Percentiles rank a stretch among this genome's conserved stretches.
Conservation (phyloP, 1,140 invertebrate species). For the Coenobita brevimanus region DNA sequence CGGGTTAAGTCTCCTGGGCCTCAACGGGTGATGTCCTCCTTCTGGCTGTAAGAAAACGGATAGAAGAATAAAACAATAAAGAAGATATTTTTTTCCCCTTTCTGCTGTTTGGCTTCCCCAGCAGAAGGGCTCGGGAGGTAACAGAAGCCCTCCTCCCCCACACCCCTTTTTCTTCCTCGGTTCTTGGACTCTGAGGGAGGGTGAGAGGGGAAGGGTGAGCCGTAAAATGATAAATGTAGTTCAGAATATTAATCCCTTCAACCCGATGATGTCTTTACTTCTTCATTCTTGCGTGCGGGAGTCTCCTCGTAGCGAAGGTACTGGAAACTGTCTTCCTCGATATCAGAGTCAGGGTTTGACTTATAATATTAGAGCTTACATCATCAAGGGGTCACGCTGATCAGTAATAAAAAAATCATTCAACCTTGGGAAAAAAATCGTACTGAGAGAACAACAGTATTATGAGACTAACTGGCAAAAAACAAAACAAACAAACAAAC, state of each 20-base stretch:
- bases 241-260: background rate
- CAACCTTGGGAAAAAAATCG: too few relatives aligned
- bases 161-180: background rate
- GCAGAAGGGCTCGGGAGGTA: slow-evolving; percentile 8
- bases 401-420: too few relatives aligned
- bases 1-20: background rate
- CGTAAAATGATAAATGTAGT: background rate
- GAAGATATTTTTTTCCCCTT: slow-evolving; percentile 40
- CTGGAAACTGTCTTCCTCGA: too few relatives aligned
- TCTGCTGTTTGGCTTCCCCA: slow-evolving; percentile 21
- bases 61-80: slow-evolving; percentile 52
- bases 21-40: background rate
- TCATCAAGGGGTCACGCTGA: too few relatives aligned
- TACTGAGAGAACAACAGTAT: too few relatives aligned
- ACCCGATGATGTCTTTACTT: too few relatives aligned
- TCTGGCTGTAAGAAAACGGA: slow-evolving; percentile 53
- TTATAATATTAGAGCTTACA: too few relatives aligned
- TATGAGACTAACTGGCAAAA: too few relatives aligned
- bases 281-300: too few relatives aligned
- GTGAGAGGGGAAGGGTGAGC: background rate
- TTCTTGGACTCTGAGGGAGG: background rate
- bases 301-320: too few relatives aligned
- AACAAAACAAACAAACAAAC: too few relatives aligned
- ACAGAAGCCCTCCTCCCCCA: slow-evolving; percentile 27
- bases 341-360: too few relatives aligned